Evolutionary conservation across 2,113 vertebrate genomes (phyloP).

Genomic region (Isichthys henryi): DNA sequence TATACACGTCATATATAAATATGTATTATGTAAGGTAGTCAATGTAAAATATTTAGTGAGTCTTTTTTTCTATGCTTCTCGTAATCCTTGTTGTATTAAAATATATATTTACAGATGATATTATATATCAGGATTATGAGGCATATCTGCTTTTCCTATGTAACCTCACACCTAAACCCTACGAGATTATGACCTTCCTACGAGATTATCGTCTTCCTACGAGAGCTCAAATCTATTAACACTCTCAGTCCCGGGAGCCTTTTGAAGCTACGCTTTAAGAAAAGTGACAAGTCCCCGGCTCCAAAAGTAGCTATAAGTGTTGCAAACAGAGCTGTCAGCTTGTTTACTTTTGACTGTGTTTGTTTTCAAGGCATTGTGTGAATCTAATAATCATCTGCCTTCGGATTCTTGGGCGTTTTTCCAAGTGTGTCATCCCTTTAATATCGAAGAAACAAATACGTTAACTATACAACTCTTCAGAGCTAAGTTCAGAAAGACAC

Average conservation of each 20-base stretch:
- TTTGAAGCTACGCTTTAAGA: background rate
- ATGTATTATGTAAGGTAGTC: background rate
- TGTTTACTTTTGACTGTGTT: background rate
- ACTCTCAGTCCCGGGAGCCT: background rate
- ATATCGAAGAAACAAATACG: background rate
- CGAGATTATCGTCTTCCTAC: too few relatives aligned
- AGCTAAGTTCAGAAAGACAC: background rate
- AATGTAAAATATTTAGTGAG: background rate
- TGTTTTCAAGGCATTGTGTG: background rate
- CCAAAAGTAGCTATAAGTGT: background rate
- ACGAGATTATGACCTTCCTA: too few relatives aligned
- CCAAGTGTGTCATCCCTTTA: background rate
- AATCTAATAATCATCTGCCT: background rate
- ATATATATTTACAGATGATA: background rate
- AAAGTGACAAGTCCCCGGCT: background rate
- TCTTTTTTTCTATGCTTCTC: background rate
- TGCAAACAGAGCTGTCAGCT: background rate
- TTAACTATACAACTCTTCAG: background rate
- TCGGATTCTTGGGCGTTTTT: background rate
- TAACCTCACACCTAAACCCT: slow-evolving; percentile 10
- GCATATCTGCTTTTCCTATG: background rate
- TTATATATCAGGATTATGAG: slow-evolving; percentile 6
- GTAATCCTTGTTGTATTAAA: background rate
- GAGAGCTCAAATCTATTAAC: background rate
- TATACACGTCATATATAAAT: background rate